These are phyloP conservation scores for Penaeus vannamei DNA, from an alignment of 1,140 invertebrate genomes.

Conservation along the genomic window DNA sequence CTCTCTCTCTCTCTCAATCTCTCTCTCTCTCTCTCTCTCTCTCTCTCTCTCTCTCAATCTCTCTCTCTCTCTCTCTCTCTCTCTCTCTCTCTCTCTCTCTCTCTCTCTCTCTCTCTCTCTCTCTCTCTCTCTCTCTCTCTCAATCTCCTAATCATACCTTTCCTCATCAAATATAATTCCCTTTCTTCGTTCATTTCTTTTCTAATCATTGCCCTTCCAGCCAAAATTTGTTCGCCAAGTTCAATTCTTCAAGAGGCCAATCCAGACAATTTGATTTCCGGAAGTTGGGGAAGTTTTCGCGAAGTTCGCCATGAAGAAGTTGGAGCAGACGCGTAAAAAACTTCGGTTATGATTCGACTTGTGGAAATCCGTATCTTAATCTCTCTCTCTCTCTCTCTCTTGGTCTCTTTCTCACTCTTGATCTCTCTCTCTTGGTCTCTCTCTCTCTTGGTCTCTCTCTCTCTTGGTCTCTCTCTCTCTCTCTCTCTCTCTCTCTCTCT, in stretches of 20 bases:
- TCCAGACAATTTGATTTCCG: no score
- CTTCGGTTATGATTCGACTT: no score
- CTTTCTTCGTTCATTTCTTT: neutral
- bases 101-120: conserved; percentile 37
- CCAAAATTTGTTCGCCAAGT: neutral
- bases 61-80: conserved; percentile 40
- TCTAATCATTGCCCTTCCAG: neutral
- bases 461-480: neutral
- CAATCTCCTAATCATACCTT: neutral
- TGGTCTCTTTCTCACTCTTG: neutral
- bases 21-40: no score
- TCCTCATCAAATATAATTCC: neutral
- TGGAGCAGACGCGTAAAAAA: no score
- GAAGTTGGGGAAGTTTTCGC: no score
- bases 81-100: conserved; percentile 40
- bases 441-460: neutral
- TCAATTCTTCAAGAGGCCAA: no score
- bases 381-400: neutral
- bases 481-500: neutral
- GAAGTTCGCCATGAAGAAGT: no score
- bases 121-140: conserved; percentile 34
- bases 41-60: neutral
- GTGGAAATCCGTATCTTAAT: no score
- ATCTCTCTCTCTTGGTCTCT: neutral
- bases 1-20: no score